phyloP scores from a whole-genome alignment of 2,888 invertebrate genomes.

The Drosophila robusta region DNA sequence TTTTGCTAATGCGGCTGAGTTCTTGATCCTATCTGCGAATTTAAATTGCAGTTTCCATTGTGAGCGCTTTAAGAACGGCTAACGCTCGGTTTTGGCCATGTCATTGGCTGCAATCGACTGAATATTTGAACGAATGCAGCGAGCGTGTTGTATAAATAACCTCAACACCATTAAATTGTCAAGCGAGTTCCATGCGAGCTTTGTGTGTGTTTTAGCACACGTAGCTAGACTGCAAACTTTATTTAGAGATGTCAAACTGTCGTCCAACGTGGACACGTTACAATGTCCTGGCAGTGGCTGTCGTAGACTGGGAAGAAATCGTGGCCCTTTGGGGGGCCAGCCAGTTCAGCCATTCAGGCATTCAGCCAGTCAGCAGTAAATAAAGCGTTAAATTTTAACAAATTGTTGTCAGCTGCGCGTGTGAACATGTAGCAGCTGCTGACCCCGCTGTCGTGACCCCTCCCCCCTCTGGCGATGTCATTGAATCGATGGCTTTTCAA shows the following conservation, averaged over 20 bases:
- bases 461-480: conserved; percentile 21
- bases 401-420: conserved; percentile 72
- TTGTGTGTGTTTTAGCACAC: conserved; percentile 42
- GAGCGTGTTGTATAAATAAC: conserved; percentile 74
- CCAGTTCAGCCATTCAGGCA: conserved; percentile 8
- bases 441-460: background rate
- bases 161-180: conserved; percentile 79
- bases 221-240: conserved; percentile 73
- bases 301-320: background rate
- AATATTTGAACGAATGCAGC: conserved; percentile 65
- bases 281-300: conserved; percentile 31
- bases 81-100: conserved; percentile 33
- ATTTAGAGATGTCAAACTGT: conserved; percentile 79
- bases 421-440: conserved; percentile 57
- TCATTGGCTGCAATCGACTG: conserved; percentile 54
- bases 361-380: conserved; percentile 66
- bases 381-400: conserved; percentile 80
- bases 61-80: conserved; percentile 33
- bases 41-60: conserved; percentile 13
- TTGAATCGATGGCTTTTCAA: conserved; percentile 70
- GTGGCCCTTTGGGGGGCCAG: conserved; percentile 11
- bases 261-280: conserved; percentile 60
- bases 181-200: conserved; percentile 28
- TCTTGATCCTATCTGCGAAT: background rate
- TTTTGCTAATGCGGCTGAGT: background rate